Evolutionary conservation across 2,797 vertebrate species (phyloP).

Genomic region (Allobates femoralis): DNA sequence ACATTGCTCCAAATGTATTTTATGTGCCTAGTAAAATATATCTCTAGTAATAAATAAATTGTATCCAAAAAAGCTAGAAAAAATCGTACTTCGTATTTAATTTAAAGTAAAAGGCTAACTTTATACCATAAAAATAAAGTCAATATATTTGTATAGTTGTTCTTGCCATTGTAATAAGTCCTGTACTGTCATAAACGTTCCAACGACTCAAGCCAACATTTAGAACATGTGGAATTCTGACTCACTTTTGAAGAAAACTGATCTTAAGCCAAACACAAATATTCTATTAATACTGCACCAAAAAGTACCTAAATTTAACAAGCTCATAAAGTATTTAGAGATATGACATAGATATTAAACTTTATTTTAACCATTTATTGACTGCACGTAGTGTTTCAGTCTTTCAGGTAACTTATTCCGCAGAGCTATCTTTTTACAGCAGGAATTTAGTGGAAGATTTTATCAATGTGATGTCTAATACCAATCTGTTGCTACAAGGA

Average conservation of each 20-base stretch:
- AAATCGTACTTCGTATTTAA: background rate
- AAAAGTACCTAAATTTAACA: constrained; percentile 34
- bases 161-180: constrained; percentile 16
- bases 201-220: constrained; percentile 6
- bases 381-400: too few species aligned
- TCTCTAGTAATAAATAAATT: background rate
- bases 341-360: constrained; percentile 5
- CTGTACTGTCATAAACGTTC: constrained; percentile 18
- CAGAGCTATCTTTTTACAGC: too few species aligned
- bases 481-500: too few species aligned
- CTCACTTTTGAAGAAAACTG: constrained; percentile 46
- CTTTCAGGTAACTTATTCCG: too few species aligned
- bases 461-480: too few species aligned
- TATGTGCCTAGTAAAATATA: constrained; percentile 1
- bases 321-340: constrained; percentile 24
- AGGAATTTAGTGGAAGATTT: too few species aligned
- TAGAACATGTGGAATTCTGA: constrained; percentile 50
- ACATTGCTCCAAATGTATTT: background rate
- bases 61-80: background rate
- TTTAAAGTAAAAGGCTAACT: background rate
- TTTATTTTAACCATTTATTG: background rate
- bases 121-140: background rate
- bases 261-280: constrained; percentile 31
- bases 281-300: constrained; percentile 22
- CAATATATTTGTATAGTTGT: constrained; percentile 9